Evolutionary conservation across 2,797 vertebrate species (phyloP), one percentile per base, ranked within the genome.

Genomic region (Artibeus lituratus): DNA sequence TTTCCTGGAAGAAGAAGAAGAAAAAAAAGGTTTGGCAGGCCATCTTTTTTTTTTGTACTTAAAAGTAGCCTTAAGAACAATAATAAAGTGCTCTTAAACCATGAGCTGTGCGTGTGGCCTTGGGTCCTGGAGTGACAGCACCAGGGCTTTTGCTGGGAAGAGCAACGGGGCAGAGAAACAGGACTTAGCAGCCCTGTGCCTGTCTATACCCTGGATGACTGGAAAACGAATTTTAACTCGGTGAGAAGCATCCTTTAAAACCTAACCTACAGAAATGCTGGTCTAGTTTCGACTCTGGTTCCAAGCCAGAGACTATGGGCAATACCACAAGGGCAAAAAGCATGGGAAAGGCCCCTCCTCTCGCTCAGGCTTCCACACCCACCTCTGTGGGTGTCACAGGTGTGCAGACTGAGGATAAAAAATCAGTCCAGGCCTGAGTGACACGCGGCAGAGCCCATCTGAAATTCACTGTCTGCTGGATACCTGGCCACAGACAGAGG

Each of bases 51-150:
- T 99, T 99, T 99, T 99, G 99, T 99, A 99, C 99, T 99, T 99
- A 99, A 99, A 99, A 99, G 99, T 99, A 99, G 99, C 99, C 99
- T 99, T 99, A 99, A 99, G 97, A 97, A 99, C 99, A 99, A 99
- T 99, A 99, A 99, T 99, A 99, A 99, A 99, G 99, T 99, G 99
- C 99, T 99, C 99, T 99, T 99, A 99, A 99, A 99, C 99, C 99
- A 99, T 98, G 62, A 42, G 18, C 49, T 80, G 94, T 97, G 7
- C 11, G 55, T 77, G 78, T 77, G 55, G 2, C 21, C 10, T 51
- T 4, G 9, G 24, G n/a, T 53, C 57, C 6, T 18, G 16, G n/a
- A 29, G 67, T 3, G 9, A 3, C 22, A 12, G 29, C 0, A 21
- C 35, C 16, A 7, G 84, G 14, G 24, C 51, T 18, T 65, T 2